Base-by-base conservation (phyloP, 2,797 vertebrate genomes). In the Sebastes hubbsi region DNA sequence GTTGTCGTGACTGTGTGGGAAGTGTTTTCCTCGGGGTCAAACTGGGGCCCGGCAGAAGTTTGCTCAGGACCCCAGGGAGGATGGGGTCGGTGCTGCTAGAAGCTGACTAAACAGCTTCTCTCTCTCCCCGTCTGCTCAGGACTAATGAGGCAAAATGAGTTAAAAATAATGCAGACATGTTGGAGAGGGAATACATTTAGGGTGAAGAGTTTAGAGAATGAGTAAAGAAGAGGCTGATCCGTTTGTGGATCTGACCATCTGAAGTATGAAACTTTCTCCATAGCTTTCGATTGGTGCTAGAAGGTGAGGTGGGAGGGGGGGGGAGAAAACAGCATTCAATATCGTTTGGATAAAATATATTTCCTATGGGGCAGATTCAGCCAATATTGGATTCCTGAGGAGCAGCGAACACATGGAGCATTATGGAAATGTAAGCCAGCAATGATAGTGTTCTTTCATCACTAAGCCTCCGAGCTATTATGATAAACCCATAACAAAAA, bases 391-490 rank as follows among this genome's bases (percentile, higher is more conserved):
- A 78, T 86, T 86, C 49, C 54, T 34, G 66, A 49, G n/a, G 66
- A 74, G 69, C 62, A 63, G 75, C 55, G 1, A 84, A 76, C 60
- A 74, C 72, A 52, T 46, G 52, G 70, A 71, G 58, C 68, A 77
- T 82, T 82, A 86, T 88, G 84, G 84, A 88, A 90, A 90, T 90
- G 38, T 65, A 81, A 81, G 66, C 52, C 80, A 18, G 75, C 80
- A 85, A 86, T 88, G 83, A 85, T 66, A 71, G 54, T 72, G 70
- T 81, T 77, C 59, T 63, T 68, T 72, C 82, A 75, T 84, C 81
- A 82, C 60, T 77, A 78, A 42, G 69, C 72, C 81, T 87, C 54
- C 38, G 65, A 78, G 88, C 81, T 25, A 73, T 78, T 25, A 72
- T 55, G 60, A 76, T 73, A 84, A 84, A 82, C 67, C 72, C 58